Evolutionary conservation across 2,888 invertebrate genomes (phyloP).

Genomic region (Acholoe squamosa): DNA sequence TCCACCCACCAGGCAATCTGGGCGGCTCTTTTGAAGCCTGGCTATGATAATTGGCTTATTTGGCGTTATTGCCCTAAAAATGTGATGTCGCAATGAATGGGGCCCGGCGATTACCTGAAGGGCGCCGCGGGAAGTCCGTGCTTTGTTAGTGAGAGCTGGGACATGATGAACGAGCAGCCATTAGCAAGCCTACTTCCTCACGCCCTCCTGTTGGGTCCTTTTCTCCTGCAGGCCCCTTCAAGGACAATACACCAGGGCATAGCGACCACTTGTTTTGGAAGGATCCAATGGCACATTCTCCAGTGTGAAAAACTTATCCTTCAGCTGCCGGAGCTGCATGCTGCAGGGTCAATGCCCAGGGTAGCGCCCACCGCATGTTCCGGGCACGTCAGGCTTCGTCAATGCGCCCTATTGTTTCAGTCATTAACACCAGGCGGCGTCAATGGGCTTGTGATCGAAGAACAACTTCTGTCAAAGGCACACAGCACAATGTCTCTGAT

Average conservation of each 20-base stretch:
- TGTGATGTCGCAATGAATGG: slow-evolving; percentile 46
- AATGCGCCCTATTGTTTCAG: neutral
- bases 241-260: neutral
- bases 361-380: neutral
- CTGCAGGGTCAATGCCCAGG: too few relatives aligned
- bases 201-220: neutral
- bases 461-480: neutral
- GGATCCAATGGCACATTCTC: neutral
- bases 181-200: neutral
- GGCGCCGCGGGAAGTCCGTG: neutral
- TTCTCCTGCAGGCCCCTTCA: neutral
- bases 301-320: neutral
- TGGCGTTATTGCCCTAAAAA: slow-evolving; percentile 54
- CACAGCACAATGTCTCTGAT: neutral
- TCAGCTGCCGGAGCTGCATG: neutral
- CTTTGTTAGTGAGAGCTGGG: slow-evolving; percentile 18
- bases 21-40: slow-evolving; percentile 3
- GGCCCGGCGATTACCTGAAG: slow-evolving; percentile 30
- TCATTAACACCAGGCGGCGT: neutral
- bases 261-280: neutral
- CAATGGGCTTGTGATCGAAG: neutral
- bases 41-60: slow-evolving; percentile 57
- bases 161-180: slow-evolving; percentile 33
- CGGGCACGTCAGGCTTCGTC: neutral
- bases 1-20: neutral